Conservation (phyloP, 2,888 invertebrate genomes). For the Tineola bisselliella region DNA sequence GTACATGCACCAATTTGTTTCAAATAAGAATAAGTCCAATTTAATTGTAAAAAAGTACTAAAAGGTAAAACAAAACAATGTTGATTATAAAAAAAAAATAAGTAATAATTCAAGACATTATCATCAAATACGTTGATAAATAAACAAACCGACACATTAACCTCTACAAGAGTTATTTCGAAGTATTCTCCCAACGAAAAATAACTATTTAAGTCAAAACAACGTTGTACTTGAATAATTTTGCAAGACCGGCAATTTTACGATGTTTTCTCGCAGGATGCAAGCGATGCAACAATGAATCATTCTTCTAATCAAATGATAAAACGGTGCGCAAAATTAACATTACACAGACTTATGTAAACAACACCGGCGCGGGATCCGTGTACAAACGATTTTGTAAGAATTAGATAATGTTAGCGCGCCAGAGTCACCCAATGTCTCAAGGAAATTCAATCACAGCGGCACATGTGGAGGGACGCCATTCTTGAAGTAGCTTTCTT, state of each 20-base stretch:
- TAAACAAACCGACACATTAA: conserved; percentile 22
- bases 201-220: not conserved
- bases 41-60: not conserved
- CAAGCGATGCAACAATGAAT: conserved; percentile 51
- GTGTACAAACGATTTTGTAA: not conserved
- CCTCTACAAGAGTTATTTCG: not conserved
- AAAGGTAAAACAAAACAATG: too few species aligned
- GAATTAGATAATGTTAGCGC: not conserved
- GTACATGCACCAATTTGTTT: not conserved
- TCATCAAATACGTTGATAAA: conserved; percentile 33
- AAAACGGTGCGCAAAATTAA: not conserved
- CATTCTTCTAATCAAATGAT: conserved; percentile 21
- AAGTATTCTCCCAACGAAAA: not conserved
- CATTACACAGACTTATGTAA: not conserved
- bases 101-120: too few species aligned
- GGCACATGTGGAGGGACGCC: conserved; percentile 79
- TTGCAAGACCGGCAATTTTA: conserved; percentile 21
- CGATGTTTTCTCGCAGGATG: conserved; percentile 27
- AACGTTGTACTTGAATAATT: not conserved
- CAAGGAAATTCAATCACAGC: conserved; percentile 19
- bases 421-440: not conserved
- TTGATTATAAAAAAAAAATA: too few species aligned
- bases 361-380: not conserved
- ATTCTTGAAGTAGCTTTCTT: conserved; percentile 75
- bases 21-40: not conserved